A percentile compares a stretch with the other conserved stretches of the same genome.
phyloP scores from a whole-genome alignment of 1,140 invertebrate species.

The Globodera rostochiensis region DNA sequence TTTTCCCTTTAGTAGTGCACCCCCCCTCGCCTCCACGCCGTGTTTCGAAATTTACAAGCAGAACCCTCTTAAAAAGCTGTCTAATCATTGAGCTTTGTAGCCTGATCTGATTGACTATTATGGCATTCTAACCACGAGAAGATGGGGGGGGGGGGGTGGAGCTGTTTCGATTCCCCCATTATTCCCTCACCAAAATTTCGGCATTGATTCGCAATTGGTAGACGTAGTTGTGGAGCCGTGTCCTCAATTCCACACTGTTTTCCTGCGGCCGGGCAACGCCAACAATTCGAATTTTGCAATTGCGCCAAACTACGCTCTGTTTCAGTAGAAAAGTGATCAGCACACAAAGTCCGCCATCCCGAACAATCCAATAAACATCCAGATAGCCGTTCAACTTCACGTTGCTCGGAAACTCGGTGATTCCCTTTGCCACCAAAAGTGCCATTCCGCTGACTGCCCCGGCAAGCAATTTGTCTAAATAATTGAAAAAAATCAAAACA shows the following conservation, averaged over 20 bases:
- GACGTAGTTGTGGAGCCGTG: constrained; percentile 92
- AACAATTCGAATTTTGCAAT: constrained; percentile 96
- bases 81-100: too few relatives aligned
- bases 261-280: constrained; percentile 99
- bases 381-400: constrained; percentile 54
- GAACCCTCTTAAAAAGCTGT: too few relatives aligned
- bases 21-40: too few relatives aligned
- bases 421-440: constrained; percentile 60
- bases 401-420: constrained; percentile 55
- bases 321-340: constrained; percentile 91
- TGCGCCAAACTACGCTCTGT: constrained; percentile 88
- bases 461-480: constrained; percentile 49
- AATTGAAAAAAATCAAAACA: constrained; percentile 8
- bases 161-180: not conserved
- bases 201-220: constrained; percentile 96
- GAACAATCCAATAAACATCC: constrained; percentile 54
- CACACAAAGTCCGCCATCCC: constrained; percentile 83
- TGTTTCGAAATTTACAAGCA: too few relatives aligned
- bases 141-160: too few relatives aligned
- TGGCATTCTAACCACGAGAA: too few relatives aligned
- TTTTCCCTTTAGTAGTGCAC: too few relatives aligned
- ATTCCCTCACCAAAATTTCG: constrained; percentile 70
- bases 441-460: constrained; percentile 61
- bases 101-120: too few relatives aligned
- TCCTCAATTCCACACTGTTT: constrained; percentile 99